Percentiles rank a stretch among this genome's conserved stretches.
Conservation (phyloP, 2,797 vertebrate genomes). For the Alectoris magna region DNA sequence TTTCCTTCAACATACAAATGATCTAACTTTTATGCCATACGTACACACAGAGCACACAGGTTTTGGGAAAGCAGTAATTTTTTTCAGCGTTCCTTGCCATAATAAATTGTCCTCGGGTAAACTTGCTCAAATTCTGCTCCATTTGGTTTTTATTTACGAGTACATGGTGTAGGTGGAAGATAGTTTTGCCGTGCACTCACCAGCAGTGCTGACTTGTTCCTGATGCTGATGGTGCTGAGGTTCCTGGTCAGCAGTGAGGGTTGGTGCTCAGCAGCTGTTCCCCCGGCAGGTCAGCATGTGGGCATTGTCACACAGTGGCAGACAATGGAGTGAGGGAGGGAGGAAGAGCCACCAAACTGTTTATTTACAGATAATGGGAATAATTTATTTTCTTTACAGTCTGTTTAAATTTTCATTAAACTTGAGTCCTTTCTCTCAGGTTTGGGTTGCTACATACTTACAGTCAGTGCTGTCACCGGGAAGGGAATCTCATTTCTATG, state of each 20-base stretch:
- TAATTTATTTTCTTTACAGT: background rate
- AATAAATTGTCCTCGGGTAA: background rate
- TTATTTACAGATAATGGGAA: slow-evolving; percentile 26
- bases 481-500: slow-evolving; percentile 56
- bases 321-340: background rate
- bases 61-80: background rate
- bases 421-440: background rate
- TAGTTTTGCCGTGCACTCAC: background rate
- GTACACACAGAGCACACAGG: background rate
- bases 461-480: background rate
- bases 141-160: background rate
- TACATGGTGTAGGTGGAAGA: background rate
- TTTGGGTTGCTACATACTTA: background rate
- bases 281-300: background rate
- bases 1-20: background rate
- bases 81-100: background rate
- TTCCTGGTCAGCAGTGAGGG: background rate
- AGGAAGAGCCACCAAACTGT: background rate
- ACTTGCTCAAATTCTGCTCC: background rate
- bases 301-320: rapidly evolving
- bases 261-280: background rate
- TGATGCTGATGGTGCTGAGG: background rate
- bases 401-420: slow-evolving; percentile 39
- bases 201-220: background rate
- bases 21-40: background rate